Percentiles rank a stretch among this genome's conserved stretches.
Evolutionary conservation across 2,888 invertebrate genomes (phyloP).

Genomic region (Imbricaverruca yamaguchii): DNA sequence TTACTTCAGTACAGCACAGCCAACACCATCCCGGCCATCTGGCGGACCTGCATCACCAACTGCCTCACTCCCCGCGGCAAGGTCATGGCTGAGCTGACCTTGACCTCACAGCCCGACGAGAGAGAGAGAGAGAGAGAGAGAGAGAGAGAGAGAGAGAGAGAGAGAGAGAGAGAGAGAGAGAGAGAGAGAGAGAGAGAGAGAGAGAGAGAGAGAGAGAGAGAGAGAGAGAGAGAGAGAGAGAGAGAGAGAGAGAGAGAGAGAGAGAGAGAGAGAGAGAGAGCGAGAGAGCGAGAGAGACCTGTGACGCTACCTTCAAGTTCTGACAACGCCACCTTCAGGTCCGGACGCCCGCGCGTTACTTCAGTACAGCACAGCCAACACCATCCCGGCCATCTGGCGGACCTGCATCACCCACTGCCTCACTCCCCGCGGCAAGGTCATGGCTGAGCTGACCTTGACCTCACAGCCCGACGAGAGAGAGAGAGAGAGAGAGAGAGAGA

Average conservation of each 20-base stretch:
- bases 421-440: conserved; percentile 41
- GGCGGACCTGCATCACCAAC: conserved; percentile 41
- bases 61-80: conserved; percentile 42
- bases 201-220: too few relatives aligned
- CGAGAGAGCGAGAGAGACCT: too few relatives aligned
- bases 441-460: conserved; percentile 42
- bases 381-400: conserved; percentile 36
- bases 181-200: too few relatives aligned
- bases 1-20: conserved; percentile 40
- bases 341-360: conserved; percentile 40
- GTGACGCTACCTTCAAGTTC: too few relatives aligned
- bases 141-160: too few relatives aligned
- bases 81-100: conserved; percentile 43
- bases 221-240: too few relatives aligned
- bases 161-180: too few relatives aligned
- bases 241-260: too few relatives aligned
- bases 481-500: too few relatives aligned
- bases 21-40: conserved; percentile 36
- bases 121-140: too few relatives aligned
- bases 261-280: too few relatives aligned
- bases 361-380: conserved; percentile 39
- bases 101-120: conserved; percentile 37
- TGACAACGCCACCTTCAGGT: conserved; percentile 33
- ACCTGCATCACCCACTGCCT: conserved; percentile 43
- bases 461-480: conserved; percentile 34